Evolutionary conservation across 2,113 vertebrate genomes (phyloP), one percentile per base, ranked within the genome.

Genomic region (Rhea pennata): DNA sequence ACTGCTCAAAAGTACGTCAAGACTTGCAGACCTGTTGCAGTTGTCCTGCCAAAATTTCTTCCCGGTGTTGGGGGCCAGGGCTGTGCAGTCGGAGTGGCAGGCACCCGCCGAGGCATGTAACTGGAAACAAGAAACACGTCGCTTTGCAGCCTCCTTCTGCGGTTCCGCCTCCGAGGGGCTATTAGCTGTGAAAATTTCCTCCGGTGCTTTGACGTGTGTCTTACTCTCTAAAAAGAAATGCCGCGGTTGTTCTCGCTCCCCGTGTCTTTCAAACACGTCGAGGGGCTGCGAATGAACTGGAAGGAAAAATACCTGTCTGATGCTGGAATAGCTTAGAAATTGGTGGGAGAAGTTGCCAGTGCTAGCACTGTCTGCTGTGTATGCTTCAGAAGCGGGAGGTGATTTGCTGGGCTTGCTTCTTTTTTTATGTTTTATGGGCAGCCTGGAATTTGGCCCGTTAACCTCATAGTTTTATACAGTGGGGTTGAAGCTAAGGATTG

Each of bases 231-330:
- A 95, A 87, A 75, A 92, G 82, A 53, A 76, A 71, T 26, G 20
- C 84, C 71, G 59, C 27, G 46, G 26, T 66, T 82, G 51, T 71
- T 72, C 87, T 81, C 12, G 16, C 36, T 92, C 36, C 46, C 51
- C 31, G 1, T 31, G 44, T 61, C 36, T 3, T 46, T 87, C 50
- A 62, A 69, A 79, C 44, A 33, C 11, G 0, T 0, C 0, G 36
- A 83, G 46, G 13, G 40, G 27, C n/a, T 39, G 27, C 15, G 31
- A 84, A 72, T 9, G 31, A 76, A 31, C 0, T 0, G 12, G 48
- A 73, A 48, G 42, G n/a, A 24, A 76, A 76, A 86, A 70, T 17
- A 16, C 73, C 54, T 76, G 7, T 58, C 80, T 90, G 54, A 12
- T 23, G n/a, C 31, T 81, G 48, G 6, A 51, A 10, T 20, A 8